Base-by-base conservation (phyloP, 2,888 invertebrate genomes). In the Boloria selene region DNA sequence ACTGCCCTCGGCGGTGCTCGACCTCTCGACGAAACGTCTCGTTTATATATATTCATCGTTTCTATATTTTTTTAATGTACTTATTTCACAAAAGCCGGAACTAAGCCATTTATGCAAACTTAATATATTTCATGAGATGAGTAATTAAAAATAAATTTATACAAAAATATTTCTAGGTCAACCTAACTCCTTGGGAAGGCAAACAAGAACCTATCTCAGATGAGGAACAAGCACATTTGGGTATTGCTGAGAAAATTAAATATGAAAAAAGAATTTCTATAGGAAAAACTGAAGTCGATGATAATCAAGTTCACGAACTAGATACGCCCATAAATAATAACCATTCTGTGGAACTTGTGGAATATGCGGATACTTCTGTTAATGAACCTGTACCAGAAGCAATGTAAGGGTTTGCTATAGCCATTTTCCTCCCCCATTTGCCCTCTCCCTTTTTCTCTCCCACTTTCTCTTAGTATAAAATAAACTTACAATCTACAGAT, bases 201-300 rank as follows among this genome's bases (percentile, higher is more conserved):
- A 88, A 88, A 72, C 80, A 82, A 58, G 89, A 87, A 54, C 79
- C 82, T 0, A 0, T 75, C 4, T 87, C 89, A 0, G 90, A 89
- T 4, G 86, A 88, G 0, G 87, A 88, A 64, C 65, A 44, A 0
- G 45, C 64, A 10, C 53, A 67, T 0, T 69, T 73, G n/a, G 52
- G 61, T 14, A 61, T 74, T 22, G 65, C 64, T 1, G 72, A 70
- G 10, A 70, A 75, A 16, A 74, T 73, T 16, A 75, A 74, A 26
- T 70, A 65, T 55, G 68, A 72, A 17, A 68, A 71, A 0, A 73
- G 72, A 6, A 26, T 77, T 0, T 87, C 86, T 0, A 69, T 79
- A 4, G 88, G 86, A 0, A 87, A 88, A 72, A 81, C 44, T 49
- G 88, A 85, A 64, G 73, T 75, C 4, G 66, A 69, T 13, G 78